Evolutionary conservation across 2,888 invertebrate species (phyloP).

Genomic region (Eurytoma adleriae): DNA sequence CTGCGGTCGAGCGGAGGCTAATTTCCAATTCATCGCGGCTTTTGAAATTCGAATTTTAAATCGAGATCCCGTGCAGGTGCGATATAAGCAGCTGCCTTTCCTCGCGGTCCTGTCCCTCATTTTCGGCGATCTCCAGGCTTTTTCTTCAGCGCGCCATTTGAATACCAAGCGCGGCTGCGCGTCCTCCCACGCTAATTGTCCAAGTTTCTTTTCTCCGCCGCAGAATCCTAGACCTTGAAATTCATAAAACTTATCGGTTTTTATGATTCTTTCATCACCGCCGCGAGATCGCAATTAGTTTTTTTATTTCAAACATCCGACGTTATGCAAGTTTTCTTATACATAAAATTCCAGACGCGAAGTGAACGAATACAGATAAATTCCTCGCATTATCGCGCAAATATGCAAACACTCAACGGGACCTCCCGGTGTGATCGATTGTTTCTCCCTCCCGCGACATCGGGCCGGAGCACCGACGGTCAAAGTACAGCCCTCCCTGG

Average conservation of each 20-base stretch:
- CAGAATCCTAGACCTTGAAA: background rate
- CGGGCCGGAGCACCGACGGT: no score
- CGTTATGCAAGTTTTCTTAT: background rate
- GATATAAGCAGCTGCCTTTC: background rate
- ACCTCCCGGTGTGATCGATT: no score
- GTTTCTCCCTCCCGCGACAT: no score
- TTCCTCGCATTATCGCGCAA: no score
- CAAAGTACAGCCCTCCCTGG: no score
- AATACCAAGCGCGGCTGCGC: background rate
- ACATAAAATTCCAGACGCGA: background rate
- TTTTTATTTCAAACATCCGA: background rate
- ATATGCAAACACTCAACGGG: no score
- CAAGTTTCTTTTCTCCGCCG: background rate
- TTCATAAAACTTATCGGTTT: no score
- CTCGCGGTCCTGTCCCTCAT: background rate
- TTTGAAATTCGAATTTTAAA: constrained; percentile 21
- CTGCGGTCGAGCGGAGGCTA: background rate
- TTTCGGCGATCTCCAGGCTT: constrained; percentile 16
- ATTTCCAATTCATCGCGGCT: constrained; percentile 19
- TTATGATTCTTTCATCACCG: no score
- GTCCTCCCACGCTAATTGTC: background rate
- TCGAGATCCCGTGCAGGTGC: background rate
- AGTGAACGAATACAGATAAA: no score
- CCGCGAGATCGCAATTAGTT: no score
- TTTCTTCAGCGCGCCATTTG: constrained; percentile 1